Conservation (phyloP, 2,888 invertebrate genomes). For the Rhagophthalmus giganteus region DNA sequence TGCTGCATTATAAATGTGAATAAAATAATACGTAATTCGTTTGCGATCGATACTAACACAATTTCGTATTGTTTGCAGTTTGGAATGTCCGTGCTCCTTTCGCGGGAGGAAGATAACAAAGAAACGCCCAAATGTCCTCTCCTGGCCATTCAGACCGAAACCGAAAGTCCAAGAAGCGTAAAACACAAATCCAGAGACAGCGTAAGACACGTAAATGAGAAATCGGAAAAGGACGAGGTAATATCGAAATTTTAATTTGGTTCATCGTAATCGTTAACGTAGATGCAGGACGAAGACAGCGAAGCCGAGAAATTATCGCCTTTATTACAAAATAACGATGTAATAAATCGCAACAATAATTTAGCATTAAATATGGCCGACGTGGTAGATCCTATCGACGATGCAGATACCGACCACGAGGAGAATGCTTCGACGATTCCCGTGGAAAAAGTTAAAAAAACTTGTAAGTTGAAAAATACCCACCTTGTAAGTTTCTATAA, state of each 20-base stretch:
- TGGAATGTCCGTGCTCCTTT: slow-evolving; percentile 72
- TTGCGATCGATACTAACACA: no score
- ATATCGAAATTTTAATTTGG: slow-evolving; percentile 15
- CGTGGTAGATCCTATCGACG: slow-evolving; percentile 64
- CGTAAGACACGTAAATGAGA: slow-evolving; percentile 64
- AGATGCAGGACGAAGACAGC: slow-evolving; percentile 70
- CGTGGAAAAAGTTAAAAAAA: slow-evolving; percentile 20
- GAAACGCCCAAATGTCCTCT: slow-evolving; percentile 53
- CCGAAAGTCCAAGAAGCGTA: slow-evolving; percentile 37
- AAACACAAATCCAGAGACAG: slow-evolving; percentile 56
- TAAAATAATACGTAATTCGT: no score
- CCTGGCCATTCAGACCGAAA: slow-evolving; percentile 42
- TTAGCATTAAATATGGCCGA: slow-evolving; percentile 57
- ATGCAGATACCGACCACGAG: slow-evolving; percentile 61
- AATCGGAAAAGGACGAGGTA: slow-evolving; percentile 54
- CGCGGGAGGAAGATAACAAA: slow-evolving; percentile 63
- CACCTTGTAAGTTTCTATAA: not conserved
- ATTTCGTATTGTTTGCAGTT: no score
- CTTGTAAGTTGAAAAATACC: no score
- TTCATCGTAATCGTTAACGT: slow-evolving; percentile 2
- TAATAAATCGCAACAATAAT: slow-evolving; percentile 40
- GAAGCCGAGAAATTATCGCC: slow-evolving; percentile 83
- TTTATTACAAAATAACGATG: slow-evolving; percentile 57
- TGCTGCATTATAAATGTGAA: no score
- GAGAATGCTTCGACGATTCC: slow-evolving; percentile 46